phyloP scores from a whole-genome alignment of 2,888 invertebrate genomes.

The Carcina quercana region DNA sequence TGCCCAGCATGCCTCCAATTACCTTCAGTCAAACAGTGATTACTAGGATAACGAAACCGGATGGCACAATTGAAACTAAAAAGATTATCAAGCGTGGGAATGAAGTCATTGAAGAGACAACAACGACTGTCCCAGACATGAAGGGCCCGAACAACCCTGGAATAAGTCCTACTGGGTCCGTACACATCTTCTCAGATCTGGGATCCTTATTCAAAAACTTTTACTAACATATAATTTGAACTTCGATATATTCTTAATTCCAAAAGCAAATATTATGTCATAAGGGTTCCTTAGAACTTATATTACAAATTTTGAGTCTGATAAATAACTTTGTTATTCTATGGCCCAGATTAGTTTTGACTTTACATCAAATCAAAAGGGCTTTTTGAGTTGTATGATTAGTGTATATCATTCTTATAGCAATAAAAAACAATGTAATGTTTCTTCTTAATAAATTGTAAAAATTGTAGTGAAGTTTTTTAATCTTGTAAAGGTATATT shows the following conservation, averaged over 20 bases:
- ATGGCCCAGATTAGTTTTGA: no score
- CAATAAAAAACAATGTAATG: neutral
- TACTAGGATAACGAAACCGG: constrained; percentile 56
- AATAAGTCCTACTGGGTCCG: constrained; percentile 31
- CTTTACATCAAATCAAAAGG: no score
- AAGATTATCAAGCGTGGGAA: constrained; percentile 58
- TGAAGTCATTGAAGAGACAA: constrained; percentile 53
- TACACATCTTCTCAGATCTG: constrained; percentile 41
- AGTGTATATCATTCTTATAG: no score
- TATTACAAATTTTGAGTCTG: no score
- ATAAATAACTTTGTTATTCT: no score
- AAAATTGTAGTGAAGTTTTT: constrained; percentile 3
- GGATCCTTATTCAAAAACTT: constrained; percentile 50
- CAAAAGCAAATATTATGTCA: no score
- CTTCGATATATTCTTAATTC: no score
- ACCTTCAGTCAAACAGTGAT: constrained; percentile 61
- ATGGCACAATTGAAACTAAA: constrained; percentile 55
- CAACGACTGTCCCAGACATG: constrained; percentile 30
- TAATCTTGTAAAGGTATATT: no score
- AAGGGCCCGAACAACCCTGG: constrained; percentile 29
- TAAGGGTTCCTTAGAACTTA: no score
- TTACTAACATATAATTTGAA: constrained; percentile 27
- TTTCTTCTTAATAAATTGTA: constrained; percentile 2
- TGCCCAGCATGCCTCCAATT: constrained; percentile 48
- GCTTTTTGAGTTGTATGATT: no score